Conservation (phyloP, 2,113 vertebrate genomes). For the Psilopogon haemacephalus region DNA sequence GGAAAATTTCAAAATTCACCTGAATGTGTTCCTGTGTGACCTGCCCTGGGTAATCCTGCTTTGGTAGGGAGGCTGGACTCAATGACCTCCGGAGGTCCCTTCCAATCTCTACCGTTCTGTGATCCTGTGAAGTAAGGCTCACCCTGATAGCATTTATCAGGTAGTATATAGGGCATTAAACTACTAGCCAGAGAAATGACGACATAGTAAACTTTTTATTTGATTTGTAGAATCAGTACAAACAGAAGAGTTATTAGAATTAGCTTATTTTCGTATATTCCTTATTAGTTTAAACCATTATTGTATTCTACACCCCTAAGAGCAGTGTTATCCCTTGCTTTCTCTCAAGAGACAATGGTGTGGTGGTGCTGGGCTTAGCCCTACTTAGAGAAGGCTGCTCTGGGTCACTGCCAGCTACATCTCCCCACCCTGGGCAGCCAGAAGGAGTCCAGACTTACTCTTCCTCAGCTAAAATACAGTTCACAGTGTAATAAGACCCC, state of each 20-base stretch:
- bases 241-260: neutral
- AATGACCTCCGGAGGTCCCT: too few species aligned
- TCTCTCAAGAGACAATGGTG: neutral
- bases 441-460: neutral
- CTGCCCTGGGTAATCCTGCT: too few species aligned
- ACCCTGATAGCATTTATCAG: neutral
- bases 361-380: neutral
- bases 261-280: neutral
- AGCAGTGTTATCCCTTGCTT: neutral
- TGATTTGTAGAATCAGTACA: neutral
- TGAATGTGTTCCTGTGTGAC: too few species aligned
- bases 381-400: rapidly evolving
- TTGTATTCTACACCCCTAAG: neutral
- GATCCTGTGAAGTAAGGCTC: neutral
- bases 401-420: neutral
- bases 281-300: neutral
- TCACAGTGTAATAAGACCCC: neutral
- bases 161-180: neutral
- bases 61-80: too few species aligned
- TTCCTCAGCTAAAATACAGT: neutral
- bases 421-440: neutral
- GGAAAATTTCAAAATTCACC: too few species aligned
- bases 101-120: too few species aligned
- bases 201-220: neutral
- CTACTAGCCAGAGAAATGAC: neutral